Evolutionary conservation across 1,140 invertebrate species (phyloP), one percentile per base, ranked within the genome.

Genomic region (Palaemon carinicauda): DNA sequence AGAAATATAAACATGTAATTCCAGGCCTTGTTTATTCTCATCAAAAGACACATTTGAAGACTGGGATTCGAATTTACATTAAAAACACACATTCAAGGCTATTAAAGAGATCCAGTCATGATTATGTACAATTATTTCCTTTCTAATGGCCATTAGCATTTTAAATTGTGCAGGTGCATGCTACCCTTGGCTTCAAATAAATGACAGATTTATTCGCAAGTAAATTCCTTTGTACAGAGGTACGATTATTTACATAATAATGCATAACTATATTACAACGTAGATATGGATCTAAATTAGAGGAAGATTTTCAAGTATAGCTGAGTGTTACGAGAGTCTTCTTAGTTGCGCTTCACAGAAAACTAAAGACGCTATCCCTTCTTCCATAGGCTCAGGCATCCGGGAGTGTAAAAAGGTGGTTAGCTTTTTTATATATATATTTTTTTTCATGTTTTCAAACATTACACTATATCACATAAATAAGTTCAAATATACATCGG

Each of bases 161-260:
- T 51, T 56, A 75, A 75, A 83, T 83, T 83, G 81, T 83, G 81
- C 81, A 83, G 21, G 71, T 83, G 81, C 81, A 83, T 52, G 29
- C n/a, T 73, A 65, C 60, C 10, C 17, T 29, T 41, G 29, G n/a
- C 24, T 52, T 74, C 14, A 51, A 69, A 77, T 19, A 51, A 69
- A 77, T 19, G 52, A 41, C 52, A 24, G 65, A 85, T 53, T 65
- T 53, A 85, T 73, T 78, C 54, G 21, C 53, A 65, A 78, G 52
- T 52, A 51, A 73, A 82, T 31, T 19, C 33, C 52, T 83, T 83
- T 83, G 81, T 85, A 85, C 82, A 85, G 74, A 65, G 53, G 69
- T 85, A 85, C 82, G 78, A 52, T n/a, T 79, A 85, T 85, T 17
- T 85, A 85, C 82, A 85, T 21, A 51, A 65, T 54, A 51, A 27